Evolutionary conservation across 2,797 vertebrate genomes (phyloP), one percentile per base, ranked within the genome.

Genomic region (Enteromius treurensis): DNA sequence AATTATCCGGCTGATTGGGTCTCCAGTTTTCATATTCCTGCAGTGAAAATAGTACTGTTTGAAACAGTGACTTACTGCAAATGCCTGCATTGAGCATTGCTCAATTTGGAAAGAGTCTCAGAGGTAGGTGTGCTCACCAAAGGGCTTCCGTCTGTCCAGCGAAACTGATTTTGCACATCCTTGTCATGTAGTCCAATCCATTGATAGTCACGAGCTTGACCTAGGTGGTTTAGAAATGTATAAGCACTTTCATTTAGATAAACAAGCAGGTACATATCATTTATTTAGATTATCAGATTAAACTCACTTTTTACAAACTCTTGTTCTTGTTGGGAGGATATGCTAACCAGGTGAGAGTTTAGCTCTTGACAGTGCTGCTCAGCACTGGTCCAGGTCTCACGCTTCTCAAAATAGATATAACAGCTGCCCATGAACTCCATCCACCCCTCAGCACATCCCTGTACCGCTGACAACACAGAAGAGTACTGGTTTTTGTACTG

Each of bases 171-270:
- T 93, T 97, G 96, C 5, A 97, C 93, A 0, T 96, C 95, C 90
- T 93, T 95, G 92, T 98, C 97, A 5, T 95, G 98, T 21, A 99
- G 95, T 82, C 98, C 98, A 0, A 98, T 97, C 98, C 98, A 99
- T 87, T 99, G 97, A 88, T 99, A 98, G 88, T 98, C 96, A 79
- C 96, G 89, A 40, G 88, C 86, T 11, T 91, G 87, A 73, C 86
- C 94, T 95, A 86, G 3, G 11, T 40, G 11, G n/a, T 51, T 87
- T 47, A 71, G 23, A 85, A 21, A 83, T 21, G 17, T 65, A 13
- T 64, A 17, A 73, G 45, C 17, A 80, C 6, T 29, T 79, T 32
- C 9, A 47, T 17, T 45, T 53, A 42, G 11, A 29, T 42, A 5
- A 77, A 62, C 79, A 62, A 40, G n/a, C 77, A 53, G 53, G 51